phyloP scores from a whole-genome alignment of 2,888 invertebrate genomes.

The Troides aeacus region DNA sequence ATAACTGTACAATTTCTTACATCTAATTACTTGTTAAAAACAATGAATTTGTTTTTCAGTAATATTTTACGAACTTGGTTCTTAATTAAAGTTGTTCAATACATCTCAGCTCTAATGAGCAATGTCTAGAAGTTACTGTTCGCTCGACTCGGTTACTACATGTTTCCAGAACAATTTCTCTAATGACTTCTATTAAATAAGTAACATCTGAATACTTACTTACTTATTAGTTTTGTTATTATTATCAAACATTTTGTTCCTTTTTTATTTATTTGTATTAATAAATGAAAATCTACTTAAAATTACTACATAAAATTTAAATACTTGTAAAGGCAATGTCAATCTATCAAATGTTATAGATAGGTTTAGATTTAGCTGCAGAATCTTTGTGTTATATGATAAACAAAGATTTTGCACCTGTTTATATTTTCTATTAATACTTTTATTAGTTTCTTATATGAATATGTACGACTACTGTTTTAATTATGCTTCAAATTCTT shows the following conservation, averaged over 20 bases:
- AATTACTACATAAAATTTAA: no score
- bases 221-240: background rate
- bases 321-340: no score
- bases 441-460: no score
- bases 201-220: background rate
- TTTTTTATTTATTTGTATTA: background rate
- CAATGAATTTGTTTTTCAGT: background rate
- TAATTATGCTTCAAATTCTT: no score
- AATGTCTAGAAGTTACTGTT: slow-evolving; percentile 1
- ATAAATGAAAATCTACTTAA: no score
- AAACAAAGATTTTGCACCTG: no score
- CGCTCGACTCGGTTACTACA: background rate
- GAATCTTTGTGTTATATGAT: no score
- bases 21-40: background rate
- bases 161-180: background rate
- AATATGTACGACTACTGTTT: no score
- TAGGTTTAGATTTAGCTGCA: no score
- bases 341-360: no score
- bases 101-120: slow-evolving; percentile 3
- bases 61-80: background rate
- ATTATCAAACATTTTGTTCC: background rate
- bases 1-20: no score
- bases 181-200: slow-evolving; percentile 2
- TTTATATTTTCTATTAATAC: no score
- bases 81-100: slow-evolving; percentile 1